These are phyloP conservation scores for Eudasyphora cyanicolor DNA, from an alignment of 2,888 invertebrate species.

Conservation along the genomic window DNA sequence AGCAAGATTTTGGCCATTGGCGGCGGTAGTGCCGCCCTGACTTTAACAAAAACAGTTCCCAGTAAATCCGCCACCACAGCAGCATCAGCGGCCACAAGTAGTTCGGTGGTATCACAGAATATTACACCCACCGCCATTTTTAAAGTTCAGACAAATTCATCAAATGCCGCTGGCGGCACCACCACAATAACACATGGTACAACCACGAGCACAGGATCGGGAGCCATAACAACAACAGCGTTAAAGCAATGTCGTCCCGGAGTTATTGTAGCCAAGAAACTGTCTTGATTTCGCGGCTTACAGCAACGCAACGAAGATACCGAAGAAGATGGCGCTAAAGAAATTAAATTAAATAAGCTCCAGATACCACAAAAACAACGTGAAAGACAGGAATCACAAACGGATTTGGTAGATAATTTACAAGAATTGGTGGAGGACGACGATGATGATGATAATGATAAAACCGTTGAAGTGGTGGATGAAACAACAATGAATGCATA, in stretches of 20 bases:
- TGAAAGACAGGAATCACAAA: constrained; percentile 22
- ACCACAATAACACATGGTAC: constrained; percentile 60
- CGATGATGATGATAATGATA: background rate
- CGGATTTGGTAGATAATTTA: constrained; percentile 51
- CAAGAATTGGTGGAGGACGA: constrained; percentile 52
- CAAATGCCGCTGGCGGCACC: constrained; percentile 65
- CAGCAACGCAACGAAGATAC: constrained; percentile 44
- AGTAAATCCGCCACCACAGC: constrained; percentile 44
- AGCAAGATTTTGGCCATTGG: constrained; percentile 75
- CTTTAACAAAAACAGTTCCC: constrained; percentile 66
- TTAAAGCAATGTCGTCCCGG: constrained; percentile 90
- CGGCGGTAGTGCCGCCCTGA: constrained; percentile 70
- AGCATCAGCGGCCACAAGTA: constrained; percentile 44
- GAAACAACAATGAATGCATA: too few relatives aligned
- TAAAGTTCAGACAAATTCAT: constrained; percentile 74
- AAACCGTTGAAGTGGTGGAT: background rate
- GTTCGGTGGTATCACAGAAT: constrained; percentile 69
- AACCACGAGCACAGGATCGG: constrained; percentile 51
- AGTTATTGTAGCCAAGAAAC: constrained; percentile 93
- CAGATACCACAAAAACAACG: background rate
- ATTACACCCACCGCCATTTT: constrained; percentile 77
- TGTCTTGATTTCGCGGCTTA: constrained; percentile 83
- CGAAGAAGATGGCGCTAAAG: background rate
- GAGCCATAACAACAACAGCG: constrained; percentile 75
- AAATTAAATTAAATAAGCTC: constrained; percentile 1